Evolutionary conservation across 2,888 invertebrate genomes (phyloP), one percentile per base, ranked within the genome.

Genomic region (Drosophila emarginata): DNA sequence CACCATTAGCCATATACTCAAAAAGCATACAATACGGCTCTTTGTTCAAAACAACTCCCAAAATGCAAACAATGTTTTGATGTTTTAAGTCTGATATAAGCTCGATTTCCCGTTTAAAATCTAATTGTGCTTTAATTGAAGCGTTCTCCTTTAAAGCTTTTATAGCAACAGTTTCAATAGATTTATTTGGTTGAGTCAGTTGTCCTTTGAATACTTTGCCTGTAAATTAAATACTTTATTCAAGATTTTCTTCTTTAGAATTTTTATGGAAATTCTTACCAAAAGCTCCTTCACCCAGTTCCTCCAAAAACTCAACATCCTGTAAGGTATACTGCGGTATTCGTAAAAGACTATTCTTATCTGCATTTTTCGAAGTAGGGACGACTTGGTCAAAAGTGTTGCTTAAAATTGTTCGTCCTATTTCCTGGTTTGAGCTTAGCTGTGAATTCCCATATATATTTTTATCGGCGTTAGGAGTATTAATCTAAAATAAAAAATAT

Each of bases 1-100:
- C 99, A 0, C 99, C 99, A 91, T 97, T 95, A 0, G 97, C 96
- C 98, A 99, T 99, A 90, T 97, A 98, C 91, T 99, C 99, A 92
- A 99, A 99, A 21, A 99, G 93, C 97, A 99, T 98, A 89, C 98
- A 98, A 91, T 96, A 94, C 0, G 98, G 98, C 89, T 97, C 96
- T 84, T 97, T 96, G 83, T 96, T 96, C 70, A 97, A 93, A 65
- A 97, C 96, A 7, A 98, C 97, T 0, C 98, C 99, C 67, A 99
- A 93, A 78, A 99, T 94, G 91, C 98, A 97, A 51, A 99, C 97
- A 84, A 99, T 97, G 91, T 99, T 98, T 0, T 97, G 97, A 93
- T 99, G 99, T 72, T 96, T 95, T 69, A 99, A 93, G 91, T 98
- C 98, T 0, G 97, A 97, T 93, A 99, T 98, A 61, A 98, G 93